Evolutionary conservation across 2,888 invertebrate genomes (phyloP), one percentile per base, ranked within the genome.

Genomic region (Phragmatobia fuliginosa): DNA sequence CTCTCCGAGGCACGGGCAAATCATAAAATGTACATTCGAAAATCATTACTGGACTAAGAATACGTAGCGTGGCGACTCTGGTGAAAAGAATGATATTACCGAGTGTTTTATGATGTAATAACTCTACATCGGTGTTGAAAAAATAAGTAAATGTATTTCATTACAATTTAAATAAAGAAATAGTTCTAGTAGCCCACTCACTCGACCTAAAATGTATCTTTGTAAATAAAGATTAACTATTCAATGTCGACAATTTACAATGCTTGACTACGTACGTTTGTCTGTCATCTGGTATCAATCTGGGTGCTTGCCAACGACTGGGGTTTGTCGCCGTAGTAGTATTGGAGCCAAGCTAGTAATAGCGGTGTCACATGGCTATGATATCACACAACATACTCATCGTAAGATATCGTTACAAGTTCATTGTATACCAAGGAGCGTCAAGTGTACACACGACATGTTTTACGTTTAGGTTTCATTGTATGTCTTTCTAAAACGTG

Each of bases 301-400:
- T 91, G 92, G 92, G 77, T 38, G 63, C 3, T 62, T 84, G 91
- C 92, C 91, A 92, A 81, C 81, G 78, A 78, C 79, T 85, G 85
- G 83, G 79, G 74, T 79, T 76, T 78, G 78, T 79, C 78, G 74
- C 68, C 75, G 75, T 80, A 80, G 78, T 83, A 83, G 73, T 79
- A 77, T 76, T 73, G 75, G 79, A 81, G 85, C 87, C 85, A 88
- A 87, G 81, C 83, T 80, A 74, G 75, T 84, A 82, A 85, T 86
- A 84, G 80, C 82, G 72, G 78, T 84, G 83, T 88, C 87, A 86
- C 83, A 81, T 77, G 66, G 64, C 68, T 70, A 73, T 56, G 67
- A 61, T 69, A 76, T 73, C 65, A 67, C 71, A 62, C 59, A 64
- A 68, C 67, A 73, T 68, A 73, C 66, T 72, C 11, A n/a, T 52